Evolutionary conservation across 2,113 vertebrate genomes (phyloP), one percentile per base, ranked within the genome.

Genomic region (Oceanites oceanicus): DNA sequence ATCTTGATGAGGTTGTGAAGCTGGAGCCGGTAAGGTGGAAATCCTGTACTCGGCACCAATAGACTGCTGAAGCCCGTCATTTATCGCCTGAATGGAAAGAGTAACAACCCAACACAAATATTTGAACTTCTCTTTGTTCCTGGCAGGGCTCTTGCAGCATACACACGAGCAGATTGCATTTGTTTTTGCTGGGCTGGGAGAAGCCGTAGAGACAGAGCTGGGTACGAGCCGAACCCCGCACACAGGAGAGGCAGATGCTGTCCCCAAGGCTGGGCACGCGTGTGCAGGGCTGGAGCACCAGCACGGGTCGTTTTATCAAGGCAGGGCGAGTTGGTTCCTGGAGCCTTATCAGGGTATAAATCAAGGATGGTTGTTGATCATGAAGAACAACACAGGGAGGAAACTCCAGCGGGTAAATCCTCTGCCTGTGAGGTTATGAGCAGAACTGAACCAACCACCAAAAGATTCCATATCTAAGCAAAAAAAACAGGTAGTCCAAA

Each of bases 41-140:
- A 94, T 45, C 61, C 84, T 55, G 27, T 36, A 6, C 42, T 66
- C 52, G 17, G 63, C 71, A 67, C 55, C 38, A 32, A 16, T 22
- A 61, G 86, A 1, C 86, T 56, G 66, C 62, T 85, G 75, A 93
- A 94, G 88, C 50, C 79, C 70, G 45, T 90, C 89, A 59, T 87
- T 92, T 96, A 44, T 59, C 0, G 3, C 89, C 92, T 90, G 74
- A 73, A 88, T 74, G 89, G 97, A 96, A 97, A 96, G 91, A 96
- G 40, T 77, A 96, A 94, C 83, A 94, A 55, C 79, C 27, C 59
- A 94, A 80, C 1, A 29, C 85, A 96, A 97, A 96, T 96, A 96
- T 95, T 96, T 96, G 90, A 86, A 76, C 87, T 83, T 72, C 87
- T 75, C 87, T 88, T 95, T 96, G 85, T 90, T 88, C 80, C 74